Percentiles rank a stretch among this genome's conserved stretches.
These are phyloP conservation scores for Calameuta pallipes DNA, from an alignment of 2,888 invertebrate species.

Conservation along the genomic window DNA sequence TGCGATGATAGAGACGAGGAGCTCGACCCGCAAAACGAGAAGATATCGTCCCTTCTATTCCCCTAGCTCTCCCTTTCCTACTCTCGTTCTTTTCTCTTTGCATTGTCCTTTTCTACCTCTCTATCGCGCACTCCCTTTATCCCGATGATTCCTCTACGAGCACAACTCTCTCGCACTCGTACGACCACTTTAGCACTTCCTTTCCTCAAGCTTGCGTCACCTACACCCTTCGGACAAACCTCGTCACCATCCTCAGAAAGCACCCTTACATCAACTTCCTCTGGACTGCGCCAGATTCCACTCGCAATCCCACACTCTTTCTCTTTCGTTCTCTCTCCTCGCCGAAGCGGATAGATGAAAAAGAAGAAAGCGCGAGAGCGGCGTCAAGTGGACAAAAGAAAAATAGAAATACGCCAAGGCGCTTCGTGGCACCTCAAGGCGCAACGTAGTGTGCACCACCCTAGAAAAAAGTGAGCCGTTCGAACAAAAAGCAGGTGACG, in stretches of 20 bases:
- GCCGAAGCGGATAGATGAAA: not conserved
- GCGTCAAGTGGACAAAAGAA: conserved; percentile 50
- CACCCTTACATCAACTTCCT: conserved; percentile 24
- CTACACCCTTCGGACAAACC: conserved; percentile 40
- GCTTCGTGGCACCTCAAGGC: not conserved
- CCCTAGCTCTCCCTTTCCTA: conserved; percentile 9
- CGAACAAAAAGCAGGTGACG: conserved; percentile 49
- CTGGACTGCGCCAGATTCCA: conserved; percentile 45
- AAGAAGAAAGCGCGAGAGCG: conserved; percentile 22
- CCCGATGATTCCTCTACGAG: conserved; percentile 17
- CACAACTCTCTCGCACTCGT: conserved; percentile 15
- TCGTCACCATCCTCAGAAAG: conserved; percentile 23
- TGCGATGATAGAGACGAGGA: conserved; percentile 57
- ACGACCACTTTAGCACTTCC: conserved; percentile 13
- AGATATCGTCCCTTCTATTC: conserved; percentile 43
- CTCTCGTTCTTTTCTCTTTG: not conserved
- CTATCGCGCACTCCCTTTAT: conserved; percentile 12
- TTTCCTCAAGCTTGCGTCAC: conserved; percentile 27
- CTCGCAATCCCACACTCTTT: conserved; percentile 34
- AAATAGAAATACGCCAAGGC: conserved; percentile 50
- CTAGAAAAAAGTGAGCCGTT: conserved; percentile 22
- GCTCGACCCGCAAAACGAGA: conserved; percentile 52
- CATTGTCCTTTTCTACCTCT: conserved; percentile 1
- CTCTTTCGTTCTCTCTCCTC: conserved; percentile 23
- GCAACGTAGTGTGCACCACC: not conserved